Conservation (phyloP, 2,797 vertebrate species). For the Cottoperca gobio region DNA sequence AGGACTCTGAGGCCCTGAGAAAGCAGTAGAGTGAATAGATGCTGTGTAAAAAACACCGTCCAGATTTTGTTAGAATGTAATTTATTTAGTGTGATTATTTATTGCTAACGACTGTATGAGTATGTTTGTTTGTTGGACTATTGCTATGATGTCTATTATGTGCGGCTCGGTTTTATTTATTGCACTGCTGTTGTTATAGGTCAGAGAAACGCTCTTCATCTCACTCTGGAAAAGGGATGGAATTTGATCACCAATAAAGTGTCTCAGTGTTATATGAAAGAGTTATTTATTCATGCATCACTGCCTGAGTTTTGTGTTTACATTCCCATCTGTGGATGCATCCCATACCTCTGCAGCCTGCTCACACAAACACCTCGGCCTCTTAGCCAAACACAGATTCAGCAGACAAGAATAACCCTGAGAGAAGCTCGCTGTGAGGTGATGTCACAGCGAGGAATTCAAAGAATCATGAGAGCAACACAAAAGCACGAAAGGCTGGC, state of each 20-base stretch:
- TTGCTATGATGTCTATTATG: constrained; percentile 40
- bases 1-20: constrained; percentile 5
- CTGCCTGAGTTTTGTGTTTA: constrained; percentile 36
- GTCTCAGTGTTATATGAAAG: constrained; percentile 67
- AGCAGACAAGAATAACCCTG: constrained; percentile 32
- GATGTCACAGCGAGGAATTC: constrained; percentile 41
- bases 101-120: constrained; percentile 67
- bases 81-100: constrained; percentile 85
- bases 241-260: constrained; percentile 77
- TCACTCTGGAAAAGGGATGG: constrained; percentile 61
- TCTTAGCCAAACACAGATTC: constrained; percentile 46
- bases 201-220: constrained; percentile 67
- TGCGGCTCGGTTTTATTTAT: constrained; percentile 78
- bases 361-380: constrained; percentile 32
- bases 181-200: constrained; percentile 74
- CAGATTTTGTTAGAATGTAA: constrained; percentile 72
- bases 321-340: constrained; percentile 39
- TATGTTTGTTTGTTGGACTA: constrained; percentile 50
- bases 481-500: constrained; percentile 16
- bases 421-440: constrained; percentile 20
- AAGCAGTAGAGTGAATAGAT: constrained; percentile 37
- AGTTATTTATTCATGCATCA: constrained; percentile 23
- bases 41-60: constrained; percentile 31
- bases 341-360: constrained; percentile 13
- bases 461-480: constrained; percentile 15